Evolutionary conservation across 2,888 invertebrate species (phyloP).

Genomic region (Teleogryllus oceanicus): DNA sequence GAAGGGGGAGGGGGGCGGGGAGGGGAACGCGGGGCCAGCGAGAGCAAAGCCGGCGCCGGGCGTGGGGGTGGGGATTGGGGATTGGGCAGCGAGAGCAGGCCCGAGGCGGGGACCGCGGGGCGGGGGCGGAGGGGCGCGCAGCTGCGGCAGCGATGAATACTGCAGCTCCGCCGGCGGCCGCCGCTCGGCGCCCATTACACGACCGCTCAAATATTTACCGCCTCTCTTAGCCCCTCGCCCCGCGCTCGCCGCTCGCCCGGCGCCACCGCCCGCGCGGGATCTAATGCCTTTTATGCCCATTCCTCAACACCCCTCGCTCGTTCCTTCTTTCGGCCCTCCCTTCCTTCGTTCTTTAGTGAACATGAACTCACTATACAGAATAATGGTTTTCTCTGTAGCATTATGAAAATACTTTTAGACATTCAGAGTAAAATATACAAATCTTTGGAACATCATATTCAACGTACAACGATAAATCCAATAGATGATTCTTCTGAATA

Average conservation of each 20-base stretch:
- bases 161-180: background rate
- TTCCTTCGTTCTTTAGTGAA: no score
- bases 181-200: background rate
- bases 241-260: background rate
- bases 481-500: no score
- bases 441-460: no score
- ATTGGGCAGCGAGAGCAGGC: background rate
- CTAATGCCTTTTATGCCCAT: no score
- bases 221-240: background rate
- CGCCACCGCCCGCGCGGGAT: no score
- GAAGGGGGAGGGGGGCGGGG: background rate
- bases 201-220: background rate
- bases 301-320: no score
- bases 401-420: no score
- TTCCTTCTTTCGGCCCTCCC: no score
- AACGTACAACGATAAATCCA: no score
- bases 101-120: background rate
- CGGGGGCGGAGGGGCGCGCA: background rate
- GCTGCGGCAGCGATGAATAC: constrained; percentile 18
- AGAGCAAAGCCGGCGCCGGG: background rate
- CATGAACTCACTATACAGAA: no score
- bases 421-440: no score
- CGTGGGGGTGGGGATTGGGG: background rate
- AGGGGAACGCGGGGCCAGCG: background rate
- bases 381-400: no score